Evolutionary conservation across 2,888 invertebrate species (phyloP).

Genomic region (Meta bourneti): DNA sequence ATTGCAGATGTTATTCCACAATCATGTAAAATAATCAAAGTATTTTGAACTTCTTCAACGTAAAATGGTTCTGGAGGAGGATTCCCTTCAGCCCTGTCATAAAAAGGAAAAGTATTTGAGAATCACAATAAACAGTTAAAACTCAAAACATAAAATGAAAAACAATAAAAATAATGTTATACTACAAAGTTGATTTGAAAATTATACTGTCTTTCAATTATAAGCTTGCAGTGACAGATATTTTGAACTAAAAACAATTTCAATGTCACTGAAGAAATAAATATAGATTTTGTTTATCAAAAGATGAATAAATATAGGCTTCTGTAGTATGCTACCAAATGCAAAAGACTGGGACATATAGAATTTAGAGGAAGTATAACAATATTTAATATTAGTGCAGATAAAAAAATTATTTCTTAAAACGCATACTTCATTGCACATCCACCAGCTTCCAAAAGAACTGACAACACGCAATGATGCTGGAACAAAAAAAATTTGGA

Average conservation of each 20-base stretch:
- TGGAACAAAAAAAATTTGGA: constrained; percentile 77
- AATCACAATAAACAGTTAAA: not conserved
- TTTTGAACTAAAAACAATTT: no score
- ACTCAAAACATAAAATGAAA: not conserved
- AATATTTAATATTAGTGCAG: no score
- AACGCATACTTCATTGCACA: constrained; percentile 78
- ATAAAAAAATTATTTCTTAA: no score
- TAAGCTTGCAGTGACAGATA: no score
- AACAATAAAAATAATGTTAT: not conserved
- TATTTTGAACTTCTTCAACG: constrained; percentile 94
- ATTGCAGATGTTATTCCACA: constrained; percentile 79
- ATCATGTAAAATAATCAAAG: constrained; percentile 83
- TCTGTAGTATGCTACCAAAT: no score
- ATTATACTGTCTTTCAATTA: no score
- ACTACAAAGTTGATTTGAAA: not conserved
- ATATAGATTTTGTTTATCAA: no score
- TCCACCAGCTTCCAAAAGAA: constrained; percentile 80
- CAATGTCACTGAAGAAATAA: no score
- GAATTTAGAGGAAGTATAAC: no score
- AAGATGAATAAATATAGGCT: no score
- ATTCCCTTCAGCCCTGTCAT: constrained; percentile 78
- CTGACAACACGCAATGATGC: constrained; percentile 80
- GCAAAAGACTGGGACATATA: no score
- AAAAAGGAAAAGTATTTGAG: not conserved
- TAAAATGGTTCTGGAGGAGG: constrained; percentile 88